Evolutionary conservation across 2,888 invertebrate genomes (phyloP).

Genomic region (Hemicrepidius hirtus): DNA sequence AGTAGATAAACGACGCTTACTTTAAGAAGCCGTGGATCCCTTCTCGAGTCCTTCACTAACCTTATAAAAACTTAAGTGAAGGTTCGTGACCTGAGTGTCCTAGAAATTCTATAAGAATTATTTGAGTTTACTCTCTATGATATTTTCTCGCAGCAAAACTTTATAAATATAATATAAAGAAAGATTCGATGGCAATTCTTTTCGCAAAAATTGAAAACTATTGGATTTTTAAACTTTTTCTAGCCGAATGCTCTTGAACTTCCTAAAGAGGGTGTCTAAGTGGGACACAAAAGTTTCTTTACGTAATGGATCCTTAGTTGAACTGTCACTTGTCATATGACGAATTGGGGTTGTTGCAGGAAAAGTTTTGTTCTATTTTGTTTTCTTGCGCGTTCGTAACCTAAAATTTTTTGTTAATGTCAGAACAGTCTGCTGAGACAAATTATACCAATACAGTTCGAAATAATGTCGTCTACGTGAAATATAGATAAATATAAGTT

Average conservation of each 20-base stretch:
- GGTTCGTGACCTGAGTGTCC: constrained; percentile 54
- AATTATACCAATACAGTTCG: background rate
- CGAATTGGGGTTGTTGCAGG: constrained; percentile 25
- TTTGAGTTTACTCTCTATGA: constrained; percentile 30
- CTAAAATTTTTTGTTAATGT: background rate
- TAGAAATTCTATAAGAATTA: constrained; percentile 41
- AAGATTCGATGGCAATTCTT: background rate
- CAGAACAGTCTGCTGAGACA: background rate
- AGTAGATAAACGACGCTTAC: constrained; percentile 56
- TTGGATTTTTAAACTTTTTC: constrained; percentile 22
- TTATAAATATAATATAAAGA: constrained; percentile 38
- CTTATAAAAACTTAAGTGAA: constrained; percentile 57
- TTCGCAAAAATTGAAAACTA: constrained; percentile 31
- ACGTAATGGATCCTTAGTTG: constrained; percentile 18
- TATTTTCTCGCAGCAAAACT: constrained; percentile 17
- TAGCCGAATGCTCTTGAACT: constrained; percentile 23
- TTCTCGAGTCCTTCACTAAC: constrained; percentile 51
- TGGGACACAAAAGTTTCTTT: constrained; percentile 19
- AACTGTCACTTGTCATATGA: constrained; percentile 34
- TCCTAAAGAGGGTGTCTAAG: background rate
- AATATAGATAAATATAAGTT: too few relatives aligned
- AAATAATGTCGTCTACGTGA: background rate
- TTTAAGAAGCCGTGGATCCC: constrained; percentile 50
- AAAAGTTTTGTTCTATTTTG: constrained; percentile 27
- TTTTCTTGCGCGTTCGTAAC: constrained; percentile 1